Evolutionary conservation across 2,797 vertebrate genomes (phyloP).

Genomic region (Halcyon badia): DNA sequence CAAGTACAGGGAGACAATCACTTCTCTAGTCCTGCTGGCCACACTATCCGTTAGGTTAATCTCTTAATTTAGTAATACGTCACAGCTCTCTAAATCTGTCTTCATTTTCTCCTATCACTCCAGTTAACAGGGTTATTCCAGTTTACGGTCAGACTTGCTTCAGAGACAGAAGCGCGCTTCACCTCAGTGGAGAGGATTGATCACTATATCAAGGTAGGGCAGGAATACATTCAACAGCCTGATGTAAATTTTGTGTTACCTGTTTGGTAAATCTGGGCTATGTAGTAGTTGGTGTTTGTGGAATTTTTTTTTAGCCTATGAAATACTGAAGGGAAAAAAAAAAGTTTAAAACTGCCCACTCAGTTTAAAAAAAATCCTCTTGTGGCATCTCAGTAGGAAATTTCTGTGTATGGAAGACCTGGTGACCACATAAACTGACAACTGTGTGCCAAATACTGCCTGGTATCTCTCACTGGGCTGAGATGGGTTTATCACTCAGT

Average conservation of each 20-base stretch:
- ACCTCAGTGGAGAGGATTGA: conserved; percentile 93
- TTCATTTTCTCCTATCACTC: neutral
- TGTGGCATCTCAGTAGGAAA: neutral
- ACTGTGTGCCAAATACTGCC: neutral
- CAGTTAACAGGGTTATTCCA: conserved; percentile 94
- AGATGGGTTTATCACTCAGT: neutral
- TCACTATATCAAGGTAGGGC: conserved; percentile 91
- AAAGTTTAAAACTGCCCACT: neutral
- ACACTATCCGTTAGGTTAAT: fast-evolving
- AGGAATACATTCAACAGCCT: neutral
- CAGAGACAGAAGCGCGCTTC: conserved; percentile 94
- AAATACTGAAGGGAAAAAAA: neutral
- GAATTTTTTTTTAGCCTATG: neutral
- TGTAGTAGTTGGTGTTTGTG: neutral
- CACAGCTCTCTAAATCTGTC: neutral
- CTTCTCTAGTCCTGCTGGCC: neutral
- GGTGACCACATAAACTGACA: neutral
- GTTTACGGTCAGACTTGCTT: conserved; percentile 93
- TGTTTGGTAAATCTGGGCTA: neutral
- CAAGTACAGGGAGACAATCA: fast-evolving
- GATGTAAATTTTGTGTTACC: neutral
- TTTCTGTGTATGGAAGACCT: neutral
- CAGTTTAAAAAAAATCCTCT: neutral
- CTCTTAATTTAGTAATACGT: neutral
- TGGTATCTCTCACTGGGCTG: neutral